phyloP scores from a whole-genome alignment of 2,113 vertebrate species.

The Pterocles gutturalis region DNA sequence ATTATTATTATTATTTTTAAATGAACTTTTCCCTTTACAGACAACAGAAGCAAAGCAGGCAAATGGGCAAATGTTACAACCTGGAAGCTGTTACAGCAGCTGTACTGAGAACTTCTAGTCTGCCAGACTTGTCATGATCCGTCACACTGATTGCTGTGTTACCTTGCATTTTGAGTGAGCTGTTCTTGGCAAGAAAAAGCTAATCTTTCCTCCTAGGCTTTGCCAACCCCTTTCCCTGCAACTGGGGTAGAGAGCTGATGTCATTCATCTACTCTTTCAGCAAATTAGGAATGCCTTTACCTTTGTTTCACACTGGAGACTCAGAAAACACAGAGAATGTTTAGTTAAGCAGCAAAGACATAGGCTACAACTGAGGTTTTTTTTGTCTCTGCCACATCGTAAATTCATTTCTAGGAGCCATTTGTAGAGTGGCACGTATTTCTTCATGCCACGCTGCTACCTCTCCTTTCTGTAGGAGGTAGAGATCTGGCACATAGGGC shows the following conservation, averaged over 20 bases:
- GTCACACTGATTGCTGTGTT: not conserved
- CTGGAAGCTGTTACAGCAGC: not conserved
- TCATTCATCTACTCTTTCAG: not conserved
- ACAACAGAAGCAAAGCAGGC: not conserved
- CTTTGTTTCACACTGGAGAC: not conserved
- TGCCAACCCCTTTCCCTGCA: not conserved
- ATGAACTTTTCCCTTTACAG: not conserved
- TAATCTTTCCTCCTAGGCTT: not conserved
- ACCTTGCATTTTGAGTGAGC: not conserved
- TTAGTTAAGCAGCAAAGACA: not conserved
- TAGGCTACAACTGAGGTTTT: not conserved
- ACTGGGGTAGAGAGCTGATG: not conserved
- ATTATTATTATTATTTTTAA: not conserved
- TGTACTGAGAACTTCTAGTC: not conserved
- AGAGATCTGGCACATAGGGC: not conserved
- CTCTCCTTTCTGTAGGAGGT: not conserved
- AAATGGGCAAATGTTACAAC: not conserved
- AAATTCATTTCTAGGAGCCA: not conserved
- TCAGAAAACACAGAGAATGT: not conserved
- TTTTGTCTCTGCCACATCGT: not conserved
- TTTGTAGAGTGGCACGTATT: not conserved
- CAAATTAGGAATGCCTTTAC: not conserved
- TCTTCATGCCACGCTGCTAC: not conserved
- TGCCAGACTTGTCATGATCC: not conserved
- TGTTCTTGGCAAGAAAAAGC: not conserved